A percentile compares a stretch with the other conserved stretches of the same genome.
Evolutionary conservation across 2,888 invertebrate species (phyloP).

Genomic region (Aethes cnicana): DNA sequence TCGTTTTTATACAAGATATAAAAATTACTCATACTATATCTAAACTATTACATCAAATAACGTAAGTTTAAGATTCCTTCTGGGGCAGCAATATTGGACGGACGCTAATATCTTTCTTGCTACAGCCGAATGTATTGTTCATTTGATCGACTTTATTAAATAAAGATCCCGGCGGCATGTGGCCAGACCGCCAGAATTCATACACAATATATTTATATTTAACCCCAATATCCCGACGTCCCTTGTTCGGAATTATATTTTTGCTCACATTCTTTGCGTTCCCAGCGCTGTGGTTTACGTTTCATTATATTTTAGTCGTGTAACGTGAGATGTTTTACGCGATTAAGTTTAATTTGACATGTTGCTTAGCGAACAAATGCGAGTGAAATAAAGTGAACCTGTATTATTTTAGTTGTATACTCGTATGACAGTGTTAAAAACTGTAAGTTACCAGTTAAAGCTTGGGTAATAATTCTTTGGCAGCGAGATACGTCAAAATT

Average conservation of each 20-base stretch:
- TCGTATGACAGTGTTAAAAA: too few relatives aligned
- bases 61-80: too few relatives aligned
- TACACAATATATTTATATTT: conserved; percentile 34
- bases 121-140: conserved; percentile 62
- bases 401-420: too few relatives aligned
- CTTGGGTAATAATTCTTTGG: too few relatives aligned
- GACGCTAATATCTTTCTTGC: conserved; percentile 37
- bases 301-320: conserved; percentile 19
- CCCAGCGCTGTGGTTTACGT: conserved; percentile 18
- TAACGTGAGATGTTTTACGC: conserved; percentile 3
- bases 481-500: too few relatives aligned
- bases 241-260: conserved; percentile 16
- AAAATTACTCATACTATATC: too few relatives aligned
- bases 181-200: conserved; percentile 38
- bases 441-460: too few relatives aligned
- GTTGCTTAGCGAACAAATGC: too few relatives aligned
- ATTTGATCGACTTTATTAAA: conserved; percentile 59
- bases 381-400: too few relatives aligned
- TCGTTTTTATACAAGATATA: too few relatives aligned
- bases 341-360: conserved; percentile 3
- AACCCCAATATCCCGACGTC: conserved; percentile 1
- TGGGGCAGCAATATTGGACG: conserved; percentile 5
- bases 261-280: conserved; percentile 22
- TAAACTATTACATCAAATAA: too few relatives aligned
- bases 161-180: conserved; percentile 49